Conservation (phyloP, 2,888 invertebrate genomes). For the Xanthorhoe spadicearia region DNA sequence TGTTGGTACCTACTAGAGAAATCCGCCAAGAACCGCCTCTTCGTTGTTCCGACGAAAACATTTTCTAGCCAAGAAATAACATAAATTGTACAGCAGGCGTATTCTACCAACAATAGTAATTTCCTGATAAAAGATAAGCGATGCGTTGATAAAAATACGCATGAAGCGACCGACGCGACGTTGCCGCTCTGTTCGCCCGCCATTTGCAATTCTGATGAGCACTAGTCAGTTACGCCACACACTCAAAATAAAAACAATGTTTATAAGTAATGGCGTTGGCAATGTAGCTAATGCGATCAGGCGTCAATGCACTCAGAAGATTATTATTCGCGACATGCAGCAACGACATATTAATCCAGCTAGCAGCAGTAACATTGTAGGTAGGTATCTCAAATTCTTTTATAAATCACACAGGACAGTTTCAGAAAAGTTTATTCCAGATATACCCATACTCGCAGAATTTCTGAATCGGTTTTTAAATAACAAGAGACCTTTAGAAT, state of each 20-base stretch:
- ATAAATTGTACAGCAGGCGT: conserved; percentile 20
- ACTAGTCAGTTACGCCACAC: conserved; percentile 68
- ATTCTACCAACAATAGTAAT: conserved; percentile 33
- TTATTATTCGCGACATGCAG: conserved; percentile 16
- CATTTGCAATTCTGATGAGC: conserved; percentile 78
- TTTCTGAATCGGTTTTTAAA: conserved; percentile 2
- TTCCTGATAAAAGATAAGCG: conserved; percentile 54
- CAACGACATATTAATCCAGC: conserved; percentile 1
- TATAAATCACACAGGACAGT: background rate
- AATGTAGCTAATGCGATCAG: conserved; percentile 56
- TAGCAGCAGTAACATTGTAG: too few species aligned
- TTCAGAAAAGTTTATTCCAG: conserved; percentile 1
- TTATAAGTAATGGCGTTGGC: conserved; percentile 56
- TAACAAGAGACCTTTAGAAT: conserved; percentile 5
- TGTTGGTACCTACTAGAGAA: conserved; percentile 26
- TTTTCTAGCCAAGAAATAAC: conserved; percentile 42
- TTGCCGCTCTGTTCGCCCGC: conserved; percentile 65
- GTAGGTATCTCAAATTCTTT: background rate
- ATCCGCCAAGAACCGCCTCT: conserved; percentile 49
- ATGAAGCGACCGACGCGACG: conserved; percentile 58
- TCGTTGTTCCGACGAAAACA: conserved; percentile 43
- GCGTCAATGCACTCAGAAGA: conserved; percentile 49
- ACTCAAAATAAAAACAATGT: conserved; percentile 78
- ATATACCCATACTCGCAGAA: background rate
- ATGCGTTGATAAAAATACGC: conserved; percentile 77